A percentile compares a stretch with the other conserved stretches of the same genome.
Evolutionary conservation across 2,113 vertebrate species (phyloP).

Genomic region (Mobula birostris): DNA sequence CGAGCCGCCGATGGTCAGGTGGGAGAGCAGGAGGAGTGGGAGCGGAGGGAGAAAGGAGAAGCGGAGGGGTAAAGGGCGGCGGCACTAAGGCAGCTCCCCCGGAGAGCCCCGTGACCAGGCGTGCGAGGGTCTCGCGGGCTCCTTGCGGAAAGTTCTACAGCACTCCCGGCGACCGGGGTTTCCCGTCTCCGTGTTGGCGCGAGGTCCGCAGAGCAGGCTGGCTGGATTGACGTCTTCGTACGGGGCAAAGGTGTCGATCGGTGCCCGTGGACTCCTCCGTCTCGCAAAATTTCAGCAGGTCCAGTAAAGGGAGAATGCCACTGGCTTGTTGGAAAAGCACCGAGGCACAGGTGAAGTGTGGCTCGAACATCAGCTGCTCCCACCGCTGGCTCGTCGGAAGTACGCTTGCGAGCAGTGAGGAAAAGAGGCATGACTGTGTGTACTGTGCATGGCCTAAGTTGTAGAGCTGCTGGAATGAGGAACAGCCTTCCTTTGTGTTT

Average conservation of each 20-base stretch:
- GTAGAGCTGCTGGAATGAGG: neutral
- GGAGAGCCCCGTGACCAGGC: neutral
- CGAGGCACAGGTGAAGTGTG: neutral
- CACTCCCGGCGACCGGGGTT: fast-evolving
- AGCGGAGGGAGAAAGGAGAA: slow-evolving; percentile 41
- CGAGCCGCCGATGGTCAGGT: slow-evolving; percentile 73
- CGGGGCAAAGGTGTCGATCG: too few relatives aligned
- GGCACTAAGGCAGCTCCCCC: slow-evolving; percentile 42
- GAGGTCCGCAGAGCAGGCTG: too few relatives aligned
- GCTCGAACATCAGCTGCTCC: neutral
- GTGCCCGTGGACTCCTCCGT: too few relatives aligned
- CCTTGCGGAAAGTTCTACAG: neutral
- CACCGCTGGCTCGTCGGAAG: neutral
- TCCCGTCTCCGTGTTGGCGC: too few relatives aligned
- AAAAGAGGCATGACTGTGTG: too few relatives aligned
- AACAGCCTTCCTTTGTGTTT: neutral
- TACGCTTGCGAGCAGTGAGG: neutral
- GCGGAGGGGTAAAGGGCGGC: slow-evolving; percentile 39
- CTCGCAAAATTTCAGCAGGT: too few relatives aligned
- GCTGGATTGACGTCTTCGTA: too few relatives aligned
- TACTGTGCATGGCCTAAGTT: neutral
- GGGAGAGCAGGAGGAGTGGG: slow-evolving; percentile 57
- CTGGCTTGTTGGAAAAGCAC: neutral
- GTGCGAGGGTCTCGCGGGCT: neutral
- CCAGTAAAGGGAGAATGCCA: neutral